Percentiles rank a stretch among this genome's conserved stretches.
Conservation (phyloP, 2,888 invertebrate genomes). For the Phaonia tiefii region DNA sequence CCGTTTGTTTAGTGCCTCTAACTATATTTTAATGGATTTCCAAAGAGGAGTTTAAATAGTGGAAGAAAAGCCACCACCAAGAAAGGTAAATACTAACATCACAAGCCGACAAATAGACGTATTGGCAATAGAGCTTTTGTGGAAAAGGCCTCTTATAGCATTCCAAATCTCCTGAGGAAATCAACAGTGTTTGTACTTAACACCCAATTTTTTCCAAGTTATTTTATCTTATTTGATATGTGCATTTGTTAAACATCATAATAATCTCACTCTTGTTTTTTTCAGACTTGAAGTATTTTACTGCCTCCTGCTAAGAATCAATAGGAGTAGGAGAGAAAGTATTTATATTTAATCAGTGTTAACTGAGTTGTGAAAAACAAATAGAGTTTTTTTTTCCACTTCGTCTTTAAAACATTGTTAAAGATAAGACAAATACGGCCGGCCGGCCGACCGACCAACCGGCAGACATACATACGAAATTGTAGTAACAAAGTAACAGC, state of each 20-base stretch:
- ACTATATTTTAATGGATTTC: conserved; percentile 7
- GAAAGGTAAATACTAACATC: no score
- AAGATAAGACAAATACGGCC: conserved; percentile 37
- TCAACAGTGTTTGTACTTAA: no score
- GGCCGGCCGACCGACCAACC: not conserved
- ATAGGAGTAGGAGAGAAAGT: conserved; percentile 54
- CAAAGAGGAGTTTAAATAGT: not conserved
- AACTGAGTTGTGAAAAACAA: conserved; percentile 54
- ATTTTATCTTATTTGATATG: not conserved
- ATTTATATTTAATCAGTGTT: conserved; percentile 51
- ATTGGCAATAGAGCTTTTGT: not conserved
- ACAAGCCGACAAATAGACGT: not conserved
- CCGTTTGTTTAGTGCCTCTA: not conserved
- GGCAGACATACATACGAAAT: conserved; percentile 1
- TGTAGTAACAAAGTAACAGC: conserved; percentile 21
- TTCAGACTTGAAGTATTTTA: not conserved
- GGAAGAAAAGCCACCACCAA: no score
- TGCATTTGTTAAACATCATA: conserved; percentile 23
- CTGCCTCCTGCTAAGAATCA: conserved; percentile 32
- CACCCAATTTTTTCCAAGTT: not conserved
- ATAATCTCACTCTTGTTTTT: conserved; percentile 25
- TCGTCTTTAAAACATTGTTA: conserved; percentile 7
- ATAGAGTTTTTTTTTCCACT: conserved; percentile 28
- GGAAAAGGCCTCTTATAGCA: no score
- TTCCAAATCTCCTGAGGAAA: no score